Percentiles rank a stretch among this genome's conserved stretches.
Conservation (phyloP, 2,797 vertebrate genomes). For the Apodemus agrarius region DNA sequence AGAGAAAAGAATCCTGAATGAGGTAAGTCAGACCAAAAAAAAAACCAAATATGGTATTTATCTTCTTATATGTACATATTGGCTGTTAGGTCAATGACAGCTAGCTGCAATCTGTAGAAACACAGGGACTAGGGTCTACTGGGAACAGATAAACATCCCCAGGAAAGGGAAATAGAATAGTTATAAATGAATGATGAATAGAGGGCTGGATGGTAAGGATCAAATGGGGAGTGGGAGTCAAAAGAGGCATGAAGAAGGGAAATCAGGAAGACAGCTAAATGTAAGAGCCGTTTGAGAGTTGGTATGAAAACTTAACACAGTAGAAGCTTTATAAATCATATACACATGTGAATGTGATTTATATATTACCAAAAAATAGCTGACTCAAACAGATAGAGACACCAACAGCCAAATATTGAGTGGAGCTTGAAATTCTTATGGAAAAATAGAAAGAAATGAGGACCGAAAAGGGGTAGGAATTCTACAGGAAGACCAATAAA, state of each 20-base stretch:
- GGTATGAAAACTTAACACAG: background rate
- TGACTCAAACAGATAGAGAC: too few species aligned
- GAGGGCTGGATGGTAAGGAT: background rate
- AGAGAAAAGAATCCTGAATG: background rate
- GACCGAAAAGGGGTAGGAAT: too few species aligned
- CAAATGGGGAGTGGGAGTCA: background rate
- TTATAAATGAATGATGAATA: background rate
- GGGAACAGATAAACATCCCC: background rate
- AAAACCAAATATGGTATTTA: background rate
- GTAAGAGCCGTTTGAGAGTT: background rate
- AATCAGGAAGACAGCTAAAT: background rate
- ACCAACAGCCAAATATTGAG: too few species aligned
- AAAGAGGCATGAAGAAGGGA: background rate
- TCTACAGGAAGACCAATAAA: too few species aligned
- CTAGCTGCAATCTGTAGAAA: background rate
- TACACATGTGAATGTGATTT: background rate
- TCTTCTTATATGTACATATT: background rate
- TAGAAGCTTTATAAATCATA: background rate
- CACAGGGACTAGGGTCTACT: background rate
- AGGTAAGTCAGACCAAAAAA: background rate
- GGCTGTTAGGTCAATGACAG: background rate
- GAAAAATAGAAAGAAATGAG: too few species aligned
- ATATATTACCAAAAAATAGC: too few species aligned
- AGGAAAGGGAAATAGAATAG: background rate
- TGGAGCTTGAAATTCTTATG: too few species aligned